Evolutionary conservation across 2,113 vertebrate species (phyloP).

Genomic region (Sterna hirundo): DNA sequence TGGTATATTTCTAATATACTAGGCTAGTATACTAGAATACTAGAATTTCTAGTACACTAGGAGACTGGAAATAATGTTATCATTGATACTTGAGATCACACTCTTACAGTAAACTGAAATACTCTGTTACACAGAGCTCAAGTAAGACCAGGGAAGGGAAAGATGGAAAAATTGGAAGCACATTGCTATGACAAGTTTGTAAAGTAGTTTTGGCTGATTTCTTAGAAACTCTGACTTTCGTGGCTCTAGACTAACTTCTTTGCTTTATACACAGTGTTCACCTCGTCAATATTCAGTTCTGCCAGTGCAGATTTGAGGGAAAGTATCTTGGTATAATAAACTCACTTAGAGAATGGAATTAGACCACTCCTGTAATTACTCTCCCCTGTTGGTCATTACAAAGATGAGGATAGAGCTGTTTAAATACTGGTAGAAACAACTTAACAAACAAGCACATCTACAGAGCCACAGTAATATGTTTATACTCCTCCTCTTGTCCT

Average conservation of each 20-base stretch:
- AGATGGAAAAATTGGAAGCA: not conserved
- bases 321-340: not conserved
- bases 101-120: not conserved
- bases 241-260: not conserved
- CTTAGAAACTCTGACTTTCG: not conserved
- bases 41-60: not conserved
- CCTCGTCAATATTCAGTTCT: not conserved
- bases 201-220: not conserved
- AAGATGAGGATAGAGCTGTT: not conserved
- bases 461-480: not conserved
- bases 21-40: not conserved
- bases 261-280: not conserved
- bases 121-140: not conserved
- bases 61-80: not conserved
- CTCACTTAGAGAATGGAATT: not conserved
- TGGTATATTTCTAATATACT: not conserved
- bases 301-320: not conserved
- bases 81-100: not conserved
- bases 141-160: not conserved
- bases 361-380: not conserved
- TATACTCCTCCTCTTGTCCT: not conserved
- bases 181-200: not conserved
- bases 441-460: not conserved
- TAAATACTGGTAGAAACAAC: not conserved
- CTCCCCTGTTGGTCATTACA: not conserved